Evolutionary conservation across 2,113 vertebrate species (phyloP).

Genomic region (Centropus bengalensis): DNA sequence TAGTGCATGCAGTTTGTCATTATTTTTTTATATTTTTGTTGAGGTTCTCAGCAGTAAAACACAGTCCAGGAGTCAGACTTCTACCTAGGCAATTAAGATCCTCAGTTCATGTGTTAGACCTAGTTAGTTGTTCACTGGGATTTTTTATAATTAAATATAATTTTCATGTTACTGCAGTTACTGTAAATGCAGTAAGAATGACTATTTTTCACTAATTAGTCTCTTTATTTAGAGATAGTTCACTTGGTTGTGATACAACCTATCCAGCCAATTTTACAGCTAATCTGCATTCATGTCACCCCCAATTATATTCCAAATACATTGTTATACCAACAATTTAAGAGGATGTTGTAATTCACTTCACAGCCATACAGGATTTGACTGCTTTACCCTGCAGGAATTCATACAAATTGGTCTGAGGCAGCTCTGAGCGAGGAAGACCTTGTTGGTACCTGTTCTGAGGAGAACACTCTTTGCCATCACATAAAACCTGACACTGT

Average conservation of each 20-base stretch:
- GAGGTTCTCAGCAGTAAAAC: background rate
- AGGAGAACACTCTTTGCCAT: background rate
- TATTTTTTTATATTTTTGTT: background rate
- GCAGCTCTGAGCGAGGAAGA: background rate
- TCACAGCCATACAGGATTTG: background rate
- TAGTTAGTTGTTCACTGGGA: background rate
- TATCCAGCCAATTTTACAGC: background rate
- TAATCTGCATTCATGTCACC: background rate
- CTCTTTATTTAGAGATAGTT: background rate
- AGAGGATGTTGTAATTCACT: background rate
- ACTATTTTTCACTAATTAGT: conserved; percentile 3
- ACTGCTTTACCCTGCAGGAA: background rate
- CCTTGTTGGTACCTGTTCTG: background rate
- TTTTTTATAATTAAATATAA: background rate
- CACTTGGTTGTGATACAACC: background rate
- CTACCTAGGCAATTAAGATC: background rate
- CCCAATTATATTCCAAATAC: background rate
- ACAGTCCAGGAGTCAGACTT: background rate
- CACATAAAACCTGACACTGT: background rate
- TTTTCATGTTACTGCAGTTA: background rate
- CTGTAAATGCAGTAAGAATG: background rate
- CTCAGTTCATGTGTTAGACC: background rate
- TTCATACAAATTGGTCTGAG: background rate
- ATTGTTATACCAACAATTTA: background rate
- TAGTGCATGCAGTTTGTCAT: background rate